A percentile compares a stretch with the other conserved stretches of the same genome.
Conservation (phyloP, 2,888 invertebrate genomes). For the Metopia argyrocephala region DNA sequence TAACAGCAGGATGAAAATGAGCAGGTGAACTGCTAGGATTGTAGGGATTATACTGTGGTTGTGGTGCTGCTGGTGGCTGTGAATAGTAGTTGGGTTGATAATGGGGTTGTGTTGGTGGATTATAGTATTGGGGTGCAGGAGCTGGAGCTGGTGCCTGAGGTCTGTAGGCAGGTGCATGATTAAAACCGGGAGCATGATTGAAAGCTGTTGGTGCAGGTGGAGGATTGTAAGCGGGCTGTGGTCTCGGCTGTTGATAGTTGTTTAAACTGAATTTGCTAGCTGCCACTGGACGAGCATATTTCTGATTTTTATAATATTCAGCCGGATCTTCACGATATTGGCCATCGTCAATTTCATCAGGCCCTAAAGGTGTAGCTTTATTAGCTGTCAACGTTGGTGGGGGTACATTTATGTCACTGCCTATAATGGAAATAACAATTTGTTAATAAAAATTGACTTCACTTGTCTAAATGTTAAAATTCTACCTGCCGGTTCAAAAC, state of each 20-base stretch:
- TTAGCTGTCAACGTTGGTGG: slow-evolving; percentile 86
- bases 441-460: not conserved
- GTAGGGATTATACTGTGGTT: slow-evolving; percentile 74
- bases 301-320: slow-evolving; percentile 86
- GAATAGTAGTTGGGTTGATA: slow-evolving; percentile 73
- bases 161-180: slow-evolving; percentile 55
- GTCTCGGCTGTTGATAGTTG: slow-evolving; percentile 71
- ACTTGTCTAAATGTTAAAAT: not conserved
- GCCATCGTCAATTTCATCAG: slow-evolving; percentile 87
- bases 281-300: slow-evolving; percentile 79
- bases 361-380: slow-evolving; percentile 79
- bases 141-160: slow-evolving; percentile 66
- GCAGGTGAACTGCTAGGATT: slow-evolving; percentile 80
- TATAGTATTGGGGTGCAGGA: slow-evolving; percentile 66
- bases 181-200: slow-evolving; percentile 62
- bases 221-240: slow-evolving; percentile 67
- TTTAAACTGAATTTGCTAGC: slow-evolving; percentile 76
- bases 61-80: slow-evolving; percentile 70
- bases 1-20: slow-evolving; percentile 85
- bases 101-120: slow-evolving; percentile 70
- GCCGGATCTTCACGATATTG: slow-evolving; percentile 91
- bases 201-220: slow-evolving; percentile 65
- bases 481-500: slow-evolving; percentile 89
- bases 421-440: slow-evolving; percentile 71
- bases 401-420: slow-evolving; percentile 86